phyloP scores from a whole-genome alignment of 2,888 invertebrate species.

The Tubulanus polymorphus region DNA sequence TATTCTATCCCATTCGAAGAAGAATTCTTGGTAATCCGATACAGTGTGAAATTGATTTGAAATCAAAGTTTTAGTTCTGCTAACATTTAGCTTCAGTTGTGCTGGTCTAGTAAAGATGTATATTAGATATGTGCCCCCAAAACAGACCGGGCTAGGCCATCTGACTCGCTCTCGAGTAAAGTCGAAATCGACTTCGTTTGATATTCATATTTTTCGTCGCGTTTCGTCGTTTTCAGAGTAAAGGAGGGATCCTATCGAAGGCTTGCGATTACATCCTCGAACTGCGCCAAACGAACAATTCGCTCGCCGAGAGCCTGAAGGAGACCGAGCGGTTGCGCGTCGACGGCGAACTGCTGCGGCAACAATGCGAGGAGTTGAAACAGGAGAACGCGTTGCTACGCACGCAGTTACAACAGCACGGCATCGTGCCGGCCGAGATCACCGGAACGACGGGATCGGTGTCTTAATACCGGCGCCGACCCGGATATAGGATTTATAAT shows the following conservation, averaged over 20 bases:
- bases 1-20: too few relatives aligned
- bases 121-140: too few relatives aligned
- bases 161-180: too few relatives aligned
- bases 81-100: not conserved
- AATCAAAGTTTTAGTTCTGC: not conserved
- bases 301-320: constrained; percentile 63
- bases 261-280: constrained; percentile 92
- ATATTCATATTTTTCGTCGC: constrained; percentile 10
- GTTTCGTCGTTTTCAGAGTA: constrained; percentile 63
- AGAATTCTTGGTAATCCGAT: too few relatives aligned
- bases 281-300: constrained; percentile 72
- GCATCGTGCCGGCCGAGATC: constrained; percentile 54
- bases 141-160: too few relatives aligned
- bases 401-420: constrained; percentile 64
- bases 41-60: too few relatives aligned
- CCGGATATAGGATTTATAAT: too few relatives aligned
- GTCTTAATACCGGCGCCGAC: too few relatives aligned
- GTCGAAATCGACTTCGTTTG: constrained; percentile 1
- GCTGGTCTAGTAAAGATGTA: not conserved
- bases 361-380: constrained; percentile 69
- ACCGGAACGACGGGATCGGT: constrained; percentile 1
- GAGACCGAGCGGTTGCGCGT: constrained; percentile 71
- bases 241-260: constrained; percentile 91
- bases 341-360: constrained; percentile 68
- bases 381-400: constrained; percentile 72